Evolutionary conservation across 2,888 invertebrate species (phyloP).

Genomic region (Apoderus coryli): DNA sequence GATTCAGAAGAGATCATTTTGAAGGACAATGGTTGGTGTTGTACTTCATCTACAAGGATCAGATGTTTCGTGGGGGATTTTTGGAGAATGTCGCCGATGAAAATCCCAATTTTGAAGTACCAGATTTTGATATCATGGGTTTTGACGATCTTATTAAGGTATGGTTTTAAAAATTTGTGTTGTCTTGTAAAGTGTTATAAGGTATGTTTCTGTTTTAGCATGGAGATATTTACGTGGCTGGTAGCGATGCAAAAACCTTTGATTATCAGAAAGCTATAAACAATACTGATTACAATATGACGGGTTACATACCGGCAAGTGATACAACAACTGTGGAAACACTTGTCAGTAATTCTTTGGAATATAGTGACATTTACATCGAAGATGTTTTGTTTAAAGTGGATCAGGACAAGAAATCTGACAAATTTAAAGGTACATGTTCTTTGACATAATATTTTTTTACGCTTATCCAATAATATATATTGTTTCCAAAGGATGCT

Average conservation of each 20-base stretch:
- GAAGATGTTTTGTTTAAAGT: slow-evolving; percentile 26
- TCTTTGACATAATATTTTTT: no score
- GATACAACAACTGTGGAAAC: slow-evolving; percentile 27
- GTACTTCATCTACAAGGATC: slow-evolving; percentile 37
- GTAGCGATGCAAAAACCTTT: slow-evolving; percentile 30
- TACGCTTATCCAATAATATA: no score
- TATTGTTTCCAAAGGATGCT: slow-evolving; percentile 57
- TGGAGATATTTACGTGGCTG: slow-evolving; percentile 38
- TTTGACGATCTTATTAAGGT: slow-evolving; percentile 34
- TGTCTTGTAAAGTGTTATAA: no score
- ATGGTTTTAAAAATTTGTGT: no score
- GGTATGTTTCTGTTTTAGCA: slow-evolving; percentile 32
- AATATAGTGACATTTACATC: slow-evolving; percentile 20
- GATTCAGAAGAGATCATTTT: slow-evolving; percentile 35
- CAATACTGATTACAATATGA: slow-evolving; percentile 25
- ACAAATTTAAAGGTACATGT: slow-evolving; percentile 28
- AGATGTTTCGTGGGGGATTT: slow-evolving; percentile 30
- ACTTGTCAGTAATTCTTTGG: slow-evolving; percentile 26
- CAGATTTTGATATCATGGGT: slow-evolving; percentile 35
- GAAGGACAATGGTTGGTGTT: slow-evolving; percentile 55
- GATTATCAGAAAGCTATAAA: slow-evolving; percentile 25
- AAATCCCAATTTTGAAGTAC: slow-evolving; percentile 35
- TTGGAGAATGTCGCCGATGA: slow-evolving; percentile 39
- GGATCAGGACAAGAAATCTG: slow-evolving; percentile 26
- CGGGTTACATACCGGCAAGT: slow-evolving; percentile 23